Evolutionary conservation across 2,888 invertebrate genomes (phyloP).

Genomic region (Panorpa germanica): DNA sequence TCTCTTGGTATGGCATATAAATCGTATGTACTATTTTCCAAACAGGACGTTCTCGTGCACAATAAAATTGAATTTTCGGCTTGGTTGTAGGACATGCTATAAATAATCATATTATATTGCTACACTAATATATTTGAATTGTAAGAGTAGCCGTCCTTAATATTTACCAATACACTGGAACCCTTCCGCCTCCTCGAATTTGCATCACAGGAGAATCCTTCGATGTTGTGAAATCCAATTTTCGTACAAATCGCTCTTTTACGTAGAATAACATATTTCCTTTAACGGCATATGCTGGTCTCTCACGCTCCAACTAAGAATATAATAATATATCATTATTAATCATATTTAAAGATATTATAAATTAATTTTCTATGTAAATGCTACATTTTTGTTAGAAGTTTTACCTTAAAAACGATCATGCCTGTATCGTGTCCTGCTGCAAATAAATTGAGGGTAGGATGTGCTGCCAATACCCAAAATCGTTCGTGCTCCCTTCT

Average conservation of each 20-base stretch:
- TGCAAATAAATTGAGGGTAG: slow-evolving; percentile 88
- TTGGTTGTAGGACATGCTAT: slow-evolving; percentile 89
- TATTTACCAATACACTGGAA: slow-evolving; percentile 42
- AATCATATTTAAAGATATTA: too few relatives aligned
- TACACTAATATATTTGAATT: background rate
- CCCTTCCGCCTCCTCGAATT: slow-evolving; percentile 61
- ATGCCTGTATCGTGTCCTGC: slow-evolving; percentile 98
- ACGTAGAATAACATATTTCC: slow-evolving; percentile 90
- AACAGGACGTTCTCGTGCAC: slow-evolving; percentile 58
- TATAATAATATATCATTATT: slow-evolving; percentile 23
- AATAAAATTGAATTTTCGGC: slow-evolving; percentile 90
- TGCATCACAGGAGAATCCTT: slow-evolving; percentile 90
- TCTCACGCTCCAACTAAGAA: slow-evolving; percentile 75
- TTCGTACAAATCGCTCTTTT: slow-evolving; percentile 79
- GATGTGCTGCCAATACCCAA: slow-evolving; percentile 93
- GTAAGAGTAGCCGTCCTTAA: background rate
- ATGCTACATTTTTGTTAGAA: background rate
- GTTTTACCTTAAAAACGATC: slow-evolving; percentile 25
- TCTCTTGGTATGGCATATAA: slow-evolving; percentile 70
- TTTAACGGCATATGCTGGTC: slow-evolving; percentile 89
- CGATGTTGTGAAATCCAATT: slow-evolving; percentile 81
- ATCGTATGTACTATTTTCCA: slow-evolving; percentile 88
- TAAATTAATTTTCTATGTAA: background rate
- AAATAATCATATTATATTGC: slow-evolving; percentile 12
- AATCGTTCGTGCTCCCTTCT: slow-evolving; percentile 92